These are phyloP conservation scores for Gallinago jamesoni DNA, from an alignment of 2,113 vertebrate species.

Conservation along the genomic window DNA sequence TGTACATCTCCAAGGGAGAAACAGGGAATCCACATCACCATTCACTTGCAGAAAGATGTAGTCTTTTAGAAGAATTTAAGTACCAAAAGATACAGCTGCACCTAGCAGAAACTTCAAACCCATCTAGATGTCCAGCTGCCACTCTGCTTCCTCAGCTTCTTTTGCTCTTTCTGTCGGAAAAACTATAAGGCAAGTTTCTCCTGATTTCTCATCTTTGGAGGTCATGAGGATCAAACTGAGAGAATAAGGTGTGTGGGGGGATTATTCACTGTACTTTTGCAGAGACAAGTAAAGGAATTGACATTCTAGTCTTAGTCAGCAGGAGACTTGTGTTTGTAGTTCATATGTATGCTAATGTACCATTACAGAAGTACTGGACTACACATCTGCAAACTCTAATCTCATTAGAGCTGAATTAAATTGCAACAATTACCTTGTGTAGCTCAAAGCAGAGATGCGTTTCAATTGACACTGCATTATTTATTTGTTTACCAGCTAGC, in stretches of 20 bases:
- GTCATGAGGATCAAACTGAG: background rate
- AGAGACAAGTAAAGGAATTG: background rate
- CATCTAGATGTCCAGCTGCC: background rate
- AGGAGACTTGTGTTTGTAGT: background rate
- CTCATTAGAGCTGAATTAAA: slow-evolving; percentile 23
- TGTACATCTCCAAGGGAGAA: background rate
- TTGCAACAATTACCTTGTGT: background rate
- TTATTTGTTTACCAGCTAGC: slow-evolving; percentile 11
- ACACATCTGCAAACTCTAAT: background rate
- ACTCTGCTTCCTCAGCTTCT: background rate
- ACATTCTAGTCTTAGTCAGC: background rate
- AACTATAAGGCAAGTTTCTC: background rate
- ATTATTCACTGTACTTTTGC: background rate
- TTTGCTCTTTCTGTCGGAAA: background rate
- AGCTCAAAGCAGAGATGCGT: background rate
- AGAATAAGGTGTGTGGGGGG: background rate
- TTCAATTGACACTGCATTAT: slow-evolving; percentile 1
- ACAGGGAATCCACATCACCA: background rate
- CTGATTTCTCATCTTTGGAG: background rate
- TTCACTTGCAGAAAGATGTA: background rate
- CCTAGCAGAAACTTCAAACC: background rate
- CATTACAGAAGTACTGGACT: background rate
- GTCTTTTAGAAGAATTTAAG: background rate
- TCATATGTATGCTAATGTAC: background rate
- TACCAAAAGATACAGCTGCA: background rate